These are phyloP conservation scores for Crotophaga sulcirostris DNA, from an alignment of 2,113 vertebrate species.

Conservation along the genomic window DNA sequence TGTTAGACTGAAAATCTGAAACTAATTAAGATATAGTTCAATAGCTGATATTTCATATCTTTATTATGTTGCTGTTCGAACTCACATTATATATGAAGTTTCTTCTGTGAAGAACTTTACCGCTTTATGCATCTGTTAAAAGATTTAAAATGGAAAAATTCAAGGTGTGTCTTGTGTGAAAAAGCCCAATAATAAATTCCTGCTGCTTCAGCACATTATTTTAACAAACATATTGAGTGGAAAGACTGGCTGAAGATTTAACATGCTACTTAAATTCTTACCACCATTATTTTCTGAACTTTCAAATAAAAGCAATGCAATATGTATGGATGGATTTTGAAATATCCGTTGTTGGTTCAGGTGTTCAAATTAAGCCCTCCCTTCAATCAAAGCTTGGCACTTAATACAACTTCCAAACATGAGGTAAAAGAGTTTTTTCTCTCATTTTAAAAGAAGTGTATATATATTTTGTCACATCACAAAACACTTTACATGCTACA, in stretches of 20 bases:
- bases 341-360: constrained; percentile 56
- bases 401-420: background rate
- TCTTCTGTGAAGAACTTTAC: background rate
- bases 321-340: constrained; percentile 35
- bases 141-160: constrained; percentile 53
- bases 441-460: background rate
- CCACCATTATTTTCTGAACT: constrained; percentile 53
- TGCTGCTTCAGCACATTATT: constrained; percentile 58
- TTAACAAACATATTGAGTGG: constrained; percentile 52
- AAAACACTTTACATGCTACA: background rate
- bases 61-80: background rate
- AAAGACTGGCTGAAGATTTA: constrained; percentile 58
- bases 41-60: background rate
- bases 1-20: background rate
- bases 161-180: constrained; percentile 49
- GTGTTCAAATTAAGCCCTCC: constrained; percentile 52
- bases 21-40: background rate
- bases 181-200: constrained; percentile 51
- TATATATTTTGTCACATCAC: background rate
- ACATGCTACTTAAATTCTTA: constrained; percentile 47
- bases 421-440: background rate
- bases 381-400: constrained; percentile 36
- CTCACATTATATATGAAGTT: background rate
- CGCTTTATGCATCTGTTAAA: constrained; percentile 37
- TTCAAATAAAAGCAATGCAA: constrained; percentile 30